Evolutionary conservation across 2,113 vertebrate species (phyloP), one percentile per base, ranked within the genome.

Genomic region (Sinocyclocheilus anshuiensis): DNA sequence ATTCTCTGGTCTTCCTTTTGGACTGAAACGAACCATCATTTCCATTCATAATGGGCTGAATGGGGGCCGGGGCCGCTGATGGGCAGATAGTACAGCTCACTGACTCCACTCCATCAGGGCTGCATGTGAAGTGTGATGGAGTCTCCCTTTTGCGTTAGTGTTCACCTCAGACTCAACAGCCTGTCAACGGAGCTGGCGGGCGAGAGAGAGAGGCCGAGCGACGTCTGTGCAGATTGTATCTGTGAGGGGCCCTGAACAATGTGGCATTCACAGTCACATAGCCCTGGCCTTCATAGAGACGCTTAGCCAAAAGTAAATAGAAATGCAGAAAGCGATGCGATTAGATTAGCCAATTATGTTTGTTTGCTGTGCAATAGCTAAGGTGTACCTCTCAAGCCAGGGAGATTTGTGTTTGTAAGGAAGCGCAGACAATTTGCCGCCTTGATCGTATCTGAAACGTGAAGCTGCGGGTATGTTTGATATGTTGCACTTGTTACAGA

Each of bases 271-370:
- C 59, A 2, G 84, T 82, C 88, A 36, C 83, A 11, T 82, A 84
- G 74, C 55, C 75, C 45, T 45, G 80, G 88, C 84, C 86, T 86
- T 88, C 87, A 84, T 42, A 16, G 77, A 86, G 82, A 77, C 59
- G 86, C 83, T 83, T 79, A 77, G 84, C n/a, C 87, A 88, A 87
- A 89, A 89, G 83, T 89, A 89, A 90, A 88, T 84, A 90, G 76
- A 88, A 86, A 82, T 76, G 72, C 87, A 72, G 55, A 86, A 16
- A 79, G 86, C 71, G 71, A 74, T 83, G 57, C 1, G 76, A 86
- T 90, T 90, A 91, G 90, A 87, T 88, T 82, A 77, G 77, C 24
- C 84, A 76, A 87, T 86, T 87, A 78, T 87, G 81, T 89, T 89
- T 87, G 87, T 85, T 87, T 90, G 71, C 71, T 61, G 39, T 77